Base-by-base conservation (phyloP, 2,888 invertebrate species). In the Eledona agricola region DNA sequence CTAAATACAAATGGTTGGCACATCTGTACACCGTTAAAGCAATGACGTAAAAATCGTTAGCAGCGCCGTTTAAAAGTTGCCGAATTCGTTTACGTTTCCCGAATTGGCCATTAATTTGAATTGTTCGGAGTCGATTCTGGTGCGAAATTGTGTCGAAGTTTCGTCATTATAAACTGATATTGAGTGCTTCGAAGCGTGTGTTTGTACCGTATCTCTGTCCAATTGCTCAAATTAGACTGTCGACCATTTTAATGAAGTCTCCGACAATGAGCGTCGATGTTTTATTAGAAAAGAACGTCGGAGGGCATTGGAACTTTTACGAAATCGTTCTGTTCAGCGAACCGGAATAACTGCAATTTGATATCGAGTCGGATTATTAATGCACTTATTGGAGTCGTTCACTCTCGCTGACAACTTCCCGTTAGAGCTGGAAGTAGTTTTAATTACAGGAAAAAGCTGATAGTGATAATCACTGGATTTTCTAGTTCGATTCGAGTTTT, bases 331-430 rank as follows among this genome's bases (percentile, higher is more conserved):
- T 32, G 28, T 45, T 25, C 45, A 45, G 13, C 26, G 25, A 34
- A 32, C 32, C 34, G 23, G 45, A 45, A 45, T 45, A 45, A 45
- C 45, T 34, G 45, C 45, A 34, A 34, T 32, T 43, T 45, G 45
- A 45, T 32, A 45, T 7, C 32, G 17, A 34, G 28, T 5, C n/a
- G 25, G 34, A 20, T 32, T 45, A 45, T 43, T 43, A 43, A 43
- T 45, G 32, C 25, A 13, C 25, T 45, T 45, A 23, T 32, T 17
- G 45, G 32, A 25, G 31, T 15, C 45, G n/a, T 32, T 45, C 23
- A 13, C 7, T 43, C 17, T 20, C 7, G 29, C 17, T 42, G 42
- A 31, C 42, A 42, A 42, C 22, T 26, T 26, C 19, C 16, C 19
- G 19, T 13, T 26, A 20, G 22, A n/a, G 25, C 15, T 40, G 16